Evolutionary conservation across 2,113 vertebrate species (phyloP), one percentile per base, ranked within the genome.

Genomic region (Neodontobutis hainanensis): DNA sequence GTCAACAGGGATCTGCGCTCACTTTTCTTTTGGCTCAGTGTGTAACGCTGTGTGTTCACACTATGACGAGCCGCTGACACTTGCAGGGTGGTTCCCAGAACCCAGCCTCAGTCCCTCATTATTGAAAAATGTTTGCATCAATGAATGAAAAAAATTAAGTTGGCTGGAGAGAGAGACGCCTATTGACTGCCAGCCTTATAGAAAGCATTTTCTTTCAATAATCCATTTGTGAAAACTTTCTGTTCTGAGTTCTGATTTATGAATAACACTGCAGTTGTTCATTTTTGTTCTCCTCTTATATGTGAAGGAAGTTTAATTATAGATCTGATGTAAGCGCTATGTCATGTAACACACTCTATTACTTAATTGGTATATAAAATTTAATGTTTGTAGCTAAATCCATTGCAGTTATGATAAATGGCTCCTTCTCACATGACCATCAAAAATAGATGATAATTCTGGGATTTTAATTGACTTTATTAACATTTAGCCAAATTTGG

Each of bases 1-100:
- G 78, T 80, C 79, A 80, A 80, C 81, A 49, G 78, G 79, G 81
- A 86, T 82, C 82, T 75, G 42, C 75, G 16, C 84, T 81, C 81
- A 72, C 75, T 82, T 79, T 84, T 84, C 85, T 78, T 82, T 78
- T 80, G 75, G 73, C 75, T 70, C 62, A 53, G 61, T 66, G 61
- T 40, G 36, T 43, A 5, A 53, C 38, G 4, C 73, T 75, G 63
- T 55, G 77, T 53, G 68, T 66, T 77, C 65, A 3, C 57, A 9
- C 69, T 48, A 56, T 59, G 70, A 80, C 59, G 36, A 73, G 70
- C 68, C 50, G 64, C 65, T 66, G 57, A 85, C 71, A 74, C 77
- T 75, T 57, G 70, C 57, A 32, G 67, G 48, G 32, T 44, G 42
- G 52, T 67, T 79, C 56, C 62, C 65, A 70, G 2, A 0, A 49